Evolutionary conservation across 1,140 invertebrate species (phyloP), one percentile per base, ranked within the genome.

Genomic region (Hypsibius dujardini): DNA sequence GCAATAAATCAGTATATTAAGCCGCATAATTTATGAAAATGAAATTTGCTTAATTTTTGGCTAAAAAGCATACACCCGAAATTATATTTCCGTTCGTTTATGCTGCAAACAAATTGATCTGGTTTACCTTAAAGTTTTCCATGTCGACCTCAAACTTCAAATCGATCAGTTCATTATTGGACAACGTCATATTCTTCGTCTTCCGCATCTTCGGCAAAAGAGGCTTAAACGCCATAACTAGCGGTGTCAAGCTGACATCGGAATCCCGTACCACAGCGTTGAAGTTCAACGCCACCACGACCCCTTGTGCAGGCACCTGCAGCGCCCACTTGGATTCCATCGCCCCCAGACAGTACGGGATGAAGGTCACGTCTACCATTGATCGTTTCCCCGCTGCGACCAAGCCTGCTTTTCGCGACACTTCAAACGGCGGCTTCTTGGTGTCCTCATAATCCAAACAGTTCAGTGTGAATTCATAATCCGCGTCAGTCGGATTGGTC

Each of bases 341-440:
- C 12, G 12, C 3, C 3, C 62, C 62, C 12, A 15, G 62, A 42
- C 3, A 12, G 42, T 45, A 45, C 45, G 62, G 62, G 7, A 12
- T 15, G 42, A 67, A 67, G 3, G 62, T 67, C 12, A 67, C 42
- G 42, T 12, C 42, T 3, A 67, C 12, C 12, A 45, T 7, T 7
- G 62, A 15, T 45, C 62, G 62, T 42, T 67, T 67, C 12, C 62
- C 62, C 12, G 62, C 62, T 7, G 62, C 62, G 3, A 67, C 62
- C 3, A 45, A 15, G 12, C 12, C 12, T 45, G 7, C 12, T 42
- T 15, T 45, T 12, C 12, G 12, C 12, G 12, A 15, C 12, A 67
- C 12, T 67, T 67, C 62, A 42, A 67, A 67, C 12, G 62, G 12
- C 3, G 62, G 12, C 3, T 45, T 12, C 12, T 67, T 45, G 12